Evolutionary conservation across 1,140 invertebrate genomes (phyloP).

Genomic region (Colletes gigas): DNA sequence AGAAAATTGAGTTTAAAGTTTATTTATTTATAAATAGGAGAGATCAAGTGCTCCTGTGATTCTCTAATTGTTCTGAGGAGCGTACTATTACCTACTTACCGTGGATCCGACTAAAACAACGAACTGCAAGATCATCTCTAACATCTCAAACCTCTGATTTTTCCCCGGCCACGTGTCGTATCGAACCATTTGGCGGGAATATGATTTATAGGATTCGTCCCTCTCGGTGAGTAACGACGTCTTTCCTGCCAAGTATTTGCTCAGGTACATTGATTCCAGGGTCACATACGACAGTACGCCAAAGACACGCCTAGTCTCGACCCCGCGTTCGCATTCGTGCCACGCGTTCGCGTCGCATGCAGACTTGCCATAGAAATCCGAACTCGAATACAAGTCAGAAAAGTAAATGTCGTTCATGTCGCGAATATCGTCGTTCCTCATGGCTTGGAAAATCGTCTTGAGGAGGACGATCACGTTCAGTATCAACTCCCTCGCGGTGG

Average conservation of each 20-base stretch:
- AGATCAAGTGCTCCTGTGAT: too few relatives aligned
- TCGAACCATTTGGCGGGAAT: slow-evolving; percentile 70
- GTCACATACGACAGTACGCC: slow-evolving; percentile 70
- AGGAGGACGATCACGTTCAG: slow-evolving; percentile 72
- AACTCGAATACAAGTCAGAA: slow-evolving; percentile 71
- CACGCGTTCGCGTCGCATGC: slow-evolving; percentile 71
- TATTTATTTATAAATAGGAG: too few relatives aligned
- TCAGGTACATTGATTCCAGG: slow-evolving; percentile 70
- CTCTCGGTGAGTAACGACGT: slow-evolving; percentile 49
- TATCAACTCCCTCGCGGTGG: slow-evolving; percentile 72
- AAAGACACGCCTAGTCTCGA: slow-evolving; percentile 74
- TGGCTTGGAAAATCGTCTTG: slow-evolving; percentile 71
- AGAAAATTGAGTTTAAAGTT: too few relatives aligned
- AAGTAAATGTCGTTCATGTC: slow-evolving; percentile 80
- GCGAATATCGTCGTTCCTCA: slow-evolving; percentile 78
- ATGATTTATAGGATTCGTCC: slow-evolving; percentile 69
- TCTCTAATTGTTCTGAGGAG: too few relatives aligned
- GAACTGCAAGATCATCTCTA: slow-evolving; percentile 74
- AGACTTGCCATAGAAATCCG: slow-evolving; percentile 68
- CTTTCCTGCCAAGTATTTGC: slow-evolving; percentile 75
- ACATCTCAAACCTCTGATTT: slow-evolving; percentile 70
- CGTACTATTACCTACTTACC: slow-evolving; percentile 53
- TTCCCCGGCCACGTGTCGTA: slow-evolving; percentile 73
- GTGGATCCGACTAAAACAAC: slow-evolving; percentile 69
- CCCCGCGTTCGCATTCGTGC: slow-evolving; percentile 75